phyloP scores from a whole-genome alignment of 2,888 invertebrate species.

The Hesperia comma region DNA sequence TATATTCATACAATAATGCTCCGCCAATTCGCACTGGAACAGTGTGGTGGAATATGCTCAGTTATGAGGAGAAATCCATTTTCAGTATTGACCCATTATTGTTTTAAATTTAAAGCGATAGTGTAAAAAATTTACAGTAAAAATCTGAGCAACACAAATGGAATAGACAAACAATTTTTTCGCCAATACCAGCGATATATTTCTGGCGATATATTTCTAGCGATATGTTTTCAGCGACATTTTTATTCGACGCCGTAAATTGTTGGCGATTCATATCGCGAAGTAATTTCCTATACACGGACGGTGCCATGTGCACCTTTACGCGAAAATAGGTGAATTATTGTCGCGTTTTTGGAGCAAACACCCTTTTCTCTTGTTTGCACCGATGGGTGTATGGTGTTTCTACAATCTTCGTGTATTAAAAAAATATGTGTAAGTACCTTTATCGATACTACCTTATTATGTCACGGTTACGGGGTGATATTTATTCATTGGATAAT shows the following conservation, averaged over 20 bases:
- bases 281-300: constrained; percentile 54
- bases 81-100: too few species aligned
- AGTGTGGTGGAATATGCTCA: too few species aligned
- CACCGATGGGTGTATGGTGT: neutral
- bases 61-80: too few species aligned
- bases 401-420: too few species aligned
- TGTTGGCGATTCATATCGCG: constrained; percentile 47
- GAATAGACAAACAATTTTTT: constrained; percentile 30
- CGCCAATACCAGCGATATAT: constrained; percentile 25
- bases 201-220: constrained; percentile 19
- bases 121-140: neutral
- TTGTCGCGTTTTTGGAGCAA: constrained; percentile 44
- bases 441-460: too few species aligned
- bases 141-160: neutral
- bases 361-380: neutral
- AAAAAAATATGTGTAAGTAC: too few species aligned
- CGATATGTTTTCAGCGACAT: constrained; percentile 34
- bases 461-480: too few species aligned
- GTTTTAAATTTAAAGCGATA: too few species aligned
- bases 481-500: too few species aligned
- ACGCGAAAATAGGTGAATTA: constrained; percentile 59
- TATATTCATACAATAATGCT: too few species aligned
- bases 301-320: constrained; percentile 50
- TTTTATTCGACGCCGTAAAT: constrained; percentile 36
- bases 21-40: too few species aligned